Base-by-base conservation (phyloP, 2,888 invertebrate species). In the Euclidia mi region DNA sequence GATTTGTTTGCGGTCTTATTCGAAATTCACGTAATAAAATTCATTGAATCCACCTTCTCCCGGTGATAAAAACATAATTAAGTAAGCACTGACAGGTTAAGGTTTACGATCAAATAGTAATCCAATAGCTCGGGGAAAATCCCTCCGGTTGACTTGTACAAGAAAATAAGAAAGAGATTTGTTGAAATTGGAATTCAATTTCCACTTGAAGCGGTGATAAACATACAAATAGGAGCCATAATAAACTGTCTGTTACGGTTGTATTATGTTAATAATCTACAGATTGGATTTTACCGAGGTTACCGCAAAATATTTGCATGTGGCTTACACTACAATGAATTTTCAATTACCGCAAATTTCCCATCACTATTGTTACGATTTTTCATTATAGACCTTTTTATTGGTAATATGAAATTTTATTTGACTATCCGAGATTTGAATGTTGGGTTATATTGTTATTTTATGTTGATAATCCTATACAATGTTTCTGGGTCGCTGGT, bases 91-190 rank as follows among this genome's bases (percentile, higher is more conserved):
- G 46, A 41, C 34, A 34, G 28, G 11, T 29, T 41, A 20, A 40
- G 35, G 28, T 42, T 43, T 42, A 35, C 25, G 46, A 41, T 31
- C 28, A 40, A 34, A 42, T 35, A 40, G 49, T 65, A 59, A 71
- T 69, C 56, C 65, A 69, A 72, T 72, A 61, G 61, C 56, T 73
- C 52, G 56, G 57, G 56, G 59, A 65, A 73, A 73, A 62, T 62
- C 53, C 62, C 35, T 32, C 20, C 55, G 52, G 46, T 69, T 61
- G 65, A 56, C 59, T 72, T 42, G 35, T 42, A 50, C 56, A 56
- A 59, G 59, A 62, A 69, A 62, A 71, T 65, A 65, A 69, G 59
- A 65, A 53, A 63, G 57, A 60, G 71, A 70, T 70, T 66, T 73
- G 66, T 60, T 37, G 51, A 63, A 71, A 71, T 73, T 66, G 58